These are phyloP conservation scores for Laterallus jamaicensis DNA, from an alignment of 2,113 vertebrate species.

Conservation along the genomic window DNA sequence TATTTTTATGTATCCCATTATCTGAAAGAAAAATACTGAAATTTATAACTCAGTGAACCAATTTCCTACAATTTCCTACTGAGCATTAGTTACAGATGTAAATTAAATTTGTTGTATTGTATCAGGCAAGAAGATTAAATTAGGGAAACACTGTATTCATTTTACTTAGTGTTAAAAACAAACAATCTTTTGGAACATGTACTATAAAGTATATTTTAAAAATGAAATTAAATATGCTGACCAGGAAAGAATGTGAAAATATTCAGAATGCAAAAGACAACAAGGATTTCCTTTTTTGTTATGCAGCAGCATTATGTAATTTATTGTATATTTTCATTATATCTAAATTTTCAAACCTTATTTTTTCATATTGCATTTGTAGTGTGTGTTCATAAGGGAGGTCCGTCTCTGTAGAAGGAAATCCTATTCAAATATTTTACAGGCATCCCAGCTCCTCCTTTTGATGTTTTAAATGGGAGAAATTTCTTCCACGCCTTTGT, in stretches of 20 bases:
- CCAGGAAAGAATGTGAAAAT: background rate
- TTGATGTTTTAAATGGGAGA: background rate
- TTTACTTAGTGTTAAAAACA: background rate
- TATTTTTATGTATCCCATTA: slow-evolving; percentile 52
- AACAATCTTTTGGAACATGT: background rate
- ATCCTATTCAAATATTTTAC: background rate
- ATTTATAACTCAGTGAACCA: slow-evolving; percentile 16
- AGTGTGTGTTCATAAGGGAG: background rate
- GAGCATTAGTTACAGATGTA: slow-evolving; percentile 7
- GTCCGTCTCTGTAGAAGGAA: background rate
- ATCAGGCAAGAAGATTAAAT: slow-evolving; percentile 42
- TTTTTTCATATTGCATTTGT: background rate
- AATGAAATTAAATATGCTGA: background rate
- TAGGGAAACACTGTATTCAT: background rate
- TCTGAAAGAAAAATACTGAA: slow-evolving; percentile 21
- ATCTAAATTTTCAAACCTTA: background rate
- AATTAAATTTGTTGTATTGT: slow-evolving; percentile 44
- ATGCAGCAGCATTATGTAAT: background rate
- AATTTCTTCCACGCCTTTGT: background rate
- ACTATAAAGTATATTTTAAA: background rate
- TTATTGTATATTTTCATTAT: background rate
- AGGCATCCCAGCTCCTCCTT: background rate
- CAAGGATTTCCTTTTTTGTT: background rate
- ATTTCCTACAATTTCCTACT: background rate
- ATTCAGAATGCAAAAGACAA: background rate